Evolutionary conservation across 2,888 invertebrate genomes (phyloP).

Genomic region (Volucella inanis): DNA sequence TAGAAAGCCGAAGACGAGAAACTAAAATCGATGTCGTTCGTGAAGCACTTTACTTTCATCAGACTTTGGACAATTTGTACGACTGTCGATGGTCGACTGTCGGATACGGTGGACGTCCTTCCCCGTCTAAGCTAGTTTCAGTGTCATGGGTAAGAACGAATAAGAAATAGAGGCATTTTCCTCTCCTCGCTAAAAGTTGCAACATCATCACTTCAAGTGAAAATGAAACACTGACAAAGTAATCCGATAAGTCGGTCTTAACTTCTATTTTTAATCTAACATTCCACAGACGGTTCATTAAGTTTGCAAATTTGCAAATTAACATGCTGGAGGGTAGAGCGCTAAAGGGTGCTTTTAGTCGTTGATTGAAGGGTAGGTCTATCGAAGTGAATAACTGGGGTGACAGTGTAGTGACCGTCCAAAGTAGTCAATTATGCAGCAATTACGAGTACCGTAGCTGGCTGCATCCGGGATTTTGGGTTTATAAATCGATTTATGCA

Average conservation of each 20-base stretch:
- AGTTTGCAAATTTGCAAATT: constrained; percentile 14
- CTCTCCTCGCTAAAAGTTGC: neutral
- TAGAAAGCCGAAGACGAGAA: constrained; percentile 25
- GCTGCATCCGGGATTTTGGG: constrained; percentile 4
- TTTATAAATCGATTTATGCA: constrained; percentile 21
- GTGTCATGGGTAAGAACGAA: too few species aligned
- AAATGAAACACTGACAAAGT: neutral
- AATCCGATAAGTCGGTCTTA: constrained; percentile 16
- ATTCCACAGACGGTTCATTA: neutral
- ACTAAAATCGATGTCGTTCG: constrained; percentile 42
- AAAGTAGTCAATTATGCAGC: constrained; percentile 12
- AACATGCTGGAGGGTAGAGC: neutral
- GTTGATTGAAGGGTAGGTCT: constrained; percentile 1
- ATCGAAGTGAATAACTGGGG: constrained; percentile 30
- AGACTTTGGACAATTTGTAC: neutral
- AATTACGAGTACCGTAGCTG: neutral
- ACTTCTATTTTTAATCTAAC: neutral
- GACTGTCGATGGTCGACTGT: neutral
- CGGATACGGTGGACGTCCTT: neutral
- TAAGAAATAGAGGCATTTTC: neutral
- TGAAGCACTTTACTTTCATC: constrained; percentile 13
- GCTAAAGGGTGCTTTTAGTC: neutral
- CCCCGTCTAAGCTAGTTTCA: neutral
- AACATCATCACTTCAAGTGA: neutral
- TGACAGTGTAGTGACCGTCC: neutral